Evolutionary conservation across 2,797 vertebrate genomes (phyloP), one percentile per base, ranked within the genome.

Genomic region (Epinephelus awoara): DNA sequence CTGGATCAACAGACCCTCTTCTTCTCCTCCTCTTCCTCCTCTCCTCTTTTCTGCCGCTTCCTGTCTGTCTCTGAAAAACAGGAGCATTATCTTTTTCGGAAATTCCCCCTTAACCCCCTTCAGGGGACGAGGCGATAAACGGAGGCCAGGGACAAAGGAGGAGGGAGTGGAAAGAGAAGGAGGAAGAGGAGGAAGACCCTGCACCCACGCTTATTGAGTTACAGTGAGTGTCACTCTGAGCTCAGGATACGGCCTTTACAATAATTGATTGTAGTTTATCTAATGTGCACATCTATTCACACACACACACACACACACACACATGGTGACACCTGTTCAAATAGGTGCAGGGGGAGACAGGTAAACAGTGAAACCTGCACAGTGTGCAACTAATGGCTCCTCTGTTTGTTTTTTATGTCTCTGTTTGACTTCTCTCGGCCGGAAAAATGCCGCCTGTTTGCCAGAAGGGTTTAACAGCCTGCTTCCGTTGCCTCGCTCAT

Each of bases 81-180:
- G 87, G 59, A 83, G 80, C 91, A 69, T 95, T 92, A 94, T 95
- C 89, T 92, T 85, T 74, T 85, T 85, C 78, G 89, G 91, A 95
- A 96, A 96, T 94, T 91, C 89, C 91, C 82, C 63, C 65, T 34
- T 49, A 57, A 44, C 29, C 82, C 75, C 76, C 69, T 79, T 25
- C 57, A 80, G 83, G 75, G 77, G 47, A 46, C 55, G 73, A 80
- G 58, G 71, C 1, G 80, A 86, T 93, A 84, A 90, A 90, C 65
- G 77, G 79, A 89, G 85, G 61, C 49, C 49, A 8, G 49, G 66
- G 79, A 91, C 79, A 89, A 88, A 88, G 56, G 70, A 54, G 67
- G 29, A 71, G 66, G 77, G 73, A 83, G 77, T 29, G 72, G 61
- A 52, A 89, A 66, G 70, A 77, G 58, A 67, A 52, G 68, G 34